These are phyloP conservation scores for Lycorma delicatula DNA, from an alignment of 1,140 invertebrate genomes.

Conservation along the genomic window DNA sequence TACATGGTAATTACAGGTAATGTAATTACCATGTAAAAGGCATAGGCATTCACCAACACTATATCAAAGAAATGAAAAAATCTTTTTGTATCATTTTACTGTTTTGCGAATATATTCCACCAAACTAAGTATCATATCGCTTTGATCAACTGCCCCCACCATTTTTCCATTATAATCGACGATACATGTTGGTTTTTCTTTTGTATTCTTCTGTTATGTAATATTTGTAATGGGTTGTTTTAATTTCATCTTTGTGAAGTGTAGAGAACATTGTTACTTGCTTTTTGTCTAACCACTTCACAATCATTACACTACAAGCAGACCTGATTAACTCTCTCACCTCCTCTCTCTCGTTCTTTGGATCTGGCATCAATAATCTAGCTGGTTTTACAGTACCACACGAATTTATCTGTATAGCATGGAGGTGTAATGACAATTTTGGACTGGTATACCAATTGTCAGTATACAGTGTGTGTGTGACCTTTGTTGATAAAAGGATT, in stretches of 20 bases:
- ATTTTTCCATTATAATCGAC: constrained; percentile 34
- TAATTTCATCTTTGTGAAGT: not conserved
- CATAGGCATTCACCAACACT: not conserved
- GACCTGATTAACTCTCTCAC: not conserved
- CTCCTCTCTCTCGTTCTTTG: not conserved
- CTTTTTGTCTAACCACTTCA: not conserved
- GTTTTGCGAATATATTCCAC: constrained; percentile 10
- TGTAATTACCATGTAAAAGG: not conserved
- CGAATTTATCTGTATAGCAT: not conserved
- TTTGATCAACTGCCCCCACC: constrained; percentile 33
- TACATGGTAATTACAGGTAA: no score
- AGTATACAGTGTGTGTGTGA: not conserved
- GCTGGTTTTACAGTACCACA: not conserved
- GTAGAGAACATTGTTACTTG: not conserved
- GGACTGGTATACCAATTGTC: not conserved
- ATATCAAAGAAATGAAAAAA: constrained; percentile 5
- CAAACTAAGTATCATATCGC: constrained; percentile 31
- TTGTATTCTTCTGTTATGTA: not conserved
- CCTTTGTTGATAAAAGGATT: not conserved
- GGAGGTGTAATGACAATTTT: not conserved
- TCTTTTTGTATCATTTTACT: constrained; percentile 17
- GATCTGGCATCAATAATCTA: not conserved
- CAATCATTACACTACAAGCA: not conserved
- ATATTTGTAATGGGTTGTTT: not conserved
- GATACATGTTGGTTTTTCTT: constrained; percentile 28